Conservation (phyloP, 2,113 vertebrate genomes). For the Chinchilla lanigera region DNA sequence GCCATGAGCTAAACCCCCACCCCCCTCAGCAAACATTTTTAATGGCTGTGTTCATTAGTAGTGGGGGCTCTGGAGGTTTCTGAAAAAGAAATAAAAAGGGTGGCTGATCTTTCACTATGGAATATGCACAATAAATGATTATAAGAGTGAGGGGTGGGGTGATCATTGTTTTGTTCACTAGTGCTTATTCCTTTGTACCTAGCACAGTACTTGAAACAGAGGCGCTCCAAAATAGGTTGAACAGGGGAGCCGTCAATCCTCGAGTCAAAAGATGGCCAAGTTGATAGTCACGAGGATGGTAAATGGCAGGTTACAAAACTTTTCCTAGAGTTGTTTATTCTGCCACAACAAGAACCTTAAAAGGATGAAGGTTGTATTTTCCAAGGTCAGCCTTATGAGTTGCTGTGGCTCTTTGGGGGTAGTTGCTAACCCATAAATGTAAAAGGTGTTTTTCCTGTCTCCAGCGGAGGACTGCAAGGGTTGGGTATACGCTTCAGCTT, state of each 20-base stretch:
- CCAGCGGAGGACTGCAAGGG: background rate
- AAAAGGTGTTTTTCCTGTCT: background rate
- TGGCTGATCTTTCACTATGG: background rate
- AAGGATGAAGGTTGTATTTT: background rate
- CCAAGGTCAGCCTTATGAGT: background rate
- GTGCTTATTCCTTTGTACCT: background rate
- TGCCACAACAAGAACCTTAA: background rate
- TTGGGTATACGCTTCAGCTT: background rate
- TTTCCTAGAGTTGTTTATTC: background rate
- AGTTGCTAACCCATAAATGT: background rate
- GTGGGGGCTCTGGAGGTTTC: background rate
- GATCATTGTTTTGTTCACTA: background rate
- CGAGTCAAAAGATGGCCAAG: background rate
- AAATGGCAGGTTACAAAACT: background rate
- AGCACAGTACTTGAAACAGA: background rate
- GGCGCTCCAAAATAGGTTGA: background rate
- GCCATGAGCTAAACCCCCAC: too few species aligned
- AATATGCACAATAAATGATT: background rate
- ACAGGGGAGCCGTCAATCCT: background rate
- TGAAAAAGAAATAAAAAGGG: background rate
- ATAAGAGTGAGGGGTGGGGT: background rate
- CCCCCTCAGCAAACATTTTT: background rate
- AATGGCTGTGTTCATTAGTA: background rate
- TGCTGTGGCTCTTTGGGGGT: background rate
- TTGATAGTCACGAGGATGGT: background rate